Evolutionary conservation across 1,140 invertebrate genomes (phyloP).

Genomic region (Adoxophyes honmai): DNA sequence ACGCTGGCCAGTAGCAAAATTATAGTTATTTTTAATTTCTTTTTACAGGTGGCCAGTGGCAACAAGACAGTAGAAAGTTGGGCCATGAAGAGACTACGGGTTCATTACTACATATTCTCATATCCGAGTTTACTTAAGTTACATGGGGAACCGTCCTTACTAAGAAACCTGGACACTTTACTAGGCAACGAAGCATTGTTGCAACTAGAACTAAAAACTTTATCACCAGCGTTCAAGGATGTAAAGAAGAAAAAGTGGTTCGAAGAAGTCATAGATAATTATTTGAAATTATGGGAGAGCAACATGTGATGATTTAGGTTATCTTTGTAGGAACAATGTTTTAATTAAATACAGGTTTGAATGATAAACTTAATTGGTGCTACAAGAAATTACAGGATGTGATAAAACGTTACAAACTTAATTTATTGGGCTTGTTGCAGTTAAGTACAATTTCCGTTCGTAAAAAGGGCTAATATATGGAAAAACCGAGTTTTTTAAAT

Average conservation of each 20-base stretch:
- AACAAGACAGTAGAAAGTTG: constrained; percentile 88
- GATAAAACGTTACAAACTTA: no score
- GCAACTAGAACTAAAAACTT: constrained; percentile 86
- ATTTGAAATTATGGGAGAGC: constrained; percentile 91
- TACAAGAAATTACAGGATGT: no score
- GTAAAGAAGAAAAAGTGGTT: constrained; percentile 86
- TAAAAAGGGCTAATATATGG: no score
- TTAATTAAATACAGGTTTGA: not conserved
- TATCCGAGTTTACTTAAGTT: constrained; percentile 89
- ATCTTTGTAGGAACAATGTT: constrained; percentile 9
- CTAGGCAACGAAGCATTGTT: constrained; percentile 90
- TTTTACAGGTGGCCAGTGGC: constrained; percentile 82
- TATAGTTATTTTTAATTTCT: no score
- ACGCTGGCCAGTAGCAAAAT: no score
- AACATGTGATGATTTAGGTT: constrained; percentile 81
- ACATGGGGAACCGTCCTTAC: constrained; percentile 84
- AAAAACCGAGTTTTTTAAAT: no score
- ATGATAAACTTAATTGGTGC: constrained; percentile 17
- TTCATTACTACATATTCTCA: constrained; percentile 88
- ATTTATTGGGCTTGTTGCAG: no score
- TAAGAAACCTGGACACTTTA: constrained; percentile 84
- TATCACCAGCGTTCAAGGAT: constrained; percentile 87
- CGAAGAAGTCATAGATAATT: constrained; percentile 91
- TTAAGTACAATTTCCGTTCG: no score
- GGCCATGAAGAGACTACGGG: constrained; percentile 84